Base-by-base conservation (phyloP, 2,888 invertebrate species). In the Eretmocerus hayati region DNA sequence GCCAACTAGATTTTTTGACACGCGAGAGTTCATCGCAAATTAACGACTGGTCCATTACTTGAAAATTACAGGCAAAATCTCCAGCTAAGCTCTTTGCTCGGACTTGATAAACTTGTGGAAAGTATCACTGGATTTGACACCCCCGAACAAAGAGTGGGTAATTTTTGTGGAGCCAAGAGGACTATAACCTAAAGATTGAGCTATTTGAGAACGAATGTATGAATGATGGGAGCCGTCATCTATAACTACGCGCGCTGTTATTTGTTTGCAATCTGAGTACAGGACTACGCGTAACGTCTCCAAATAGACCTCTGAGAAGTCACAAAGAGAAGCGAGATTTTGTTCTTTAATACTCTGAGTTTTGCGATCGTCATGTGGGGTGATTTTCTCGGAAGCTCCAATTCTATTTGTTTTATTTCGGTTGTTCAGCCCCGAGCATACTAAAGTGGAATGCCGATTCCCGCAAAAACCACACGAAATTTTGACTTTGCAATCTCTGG, bases 151-250 rank as follows among this genome's bases (percentile, higher is more conserved):
- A 3, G 18, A 30, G 13, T 26, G 26, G 6, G 11, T 11, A 26
- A 26, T 26, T 6, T 26, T 11, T 26, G 6, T 6, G 6, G 6
- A 11, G 11, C 26, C 26, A 9, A 26, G 8, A 9, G 26, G 26
- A 26, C 6, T 26, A 26, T 26, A 26, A 6, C 26, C 26, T 35
- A 15, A 16, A 2, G 16, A 13, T 35, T 37, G 13, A 18, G 20
- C 59, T n/a, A 45, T 21, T 8, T 36, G 33, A 18, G 42, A 26
- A 11, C 48, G 30, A 9, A 60, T 45, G 44, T 59, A 58, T 2
- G 57, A 57, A 22, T 52, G 20, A 40, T 59, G 56, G 1, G 56
- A 60, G 1, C 56, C 59, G 2, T 50, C 38, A 42, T 59, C 58
- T 13, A 59, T 38, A 16, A 59, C n/a, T 8, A 39, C 55, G 8